phyloP scores from a whole-genome alignment of 2,888 invertebrate species.

The Leucania comma region DNA sequence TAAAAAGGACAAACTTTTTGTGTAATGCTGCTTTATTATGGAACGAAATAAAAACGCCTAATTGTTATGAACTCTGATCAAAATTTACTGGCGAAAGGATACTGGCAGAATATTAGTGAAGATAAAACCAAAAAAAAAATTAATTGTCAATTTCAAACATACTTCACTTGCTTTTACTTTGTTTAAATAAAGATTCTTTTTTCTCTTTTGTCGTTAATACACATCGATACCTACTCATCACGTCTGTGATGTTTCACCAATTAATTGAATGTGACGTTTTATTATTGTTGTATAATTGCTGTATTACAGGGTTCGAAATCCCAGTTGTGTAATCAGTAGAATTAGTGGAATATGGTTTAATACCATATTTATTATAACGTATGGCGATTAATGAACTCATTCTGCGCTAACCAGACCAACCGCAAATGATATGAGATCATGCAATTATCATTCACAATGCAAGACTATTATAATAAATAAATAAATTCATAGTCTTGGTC shows the following conservation, averaged over 20 bases:
- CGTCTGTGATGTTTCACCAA: not conserved
- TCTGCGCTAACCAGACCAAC: not conserved
- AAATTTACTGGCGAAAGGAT: not conserved
- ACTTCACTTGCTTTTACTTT: not conserved
- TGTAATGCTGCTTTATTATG: slow-evolving; percentile 14
- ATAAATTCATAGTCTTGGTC: not conserved
- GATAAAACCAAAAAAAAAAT: not conserved
- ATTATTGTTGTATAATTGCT: not conserved
- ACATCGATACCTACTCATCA: not conserved
- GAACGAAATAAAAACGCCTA: not conserved
- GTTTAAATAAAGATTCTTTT: not conserved
- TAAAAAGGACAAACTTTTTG: slow-evolving; percentile 1
- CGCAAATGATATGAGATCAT: not conserved
- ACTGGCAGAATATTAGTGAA: not conserved
- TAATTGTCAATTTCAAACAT: not conserved
- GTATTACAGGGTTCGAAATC: slow-evolving; percentile 11
- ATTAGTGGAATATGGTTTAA: slow-evolving; percentile 18
- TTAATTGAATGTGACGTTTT: not conserved
- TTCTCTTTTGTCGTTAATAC: not conserved
- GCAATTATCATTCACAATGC: not conserved
- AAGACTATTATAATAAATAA: not conserved
- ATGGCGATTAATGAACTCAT: not conserved
- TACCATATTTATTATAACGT: not conserved
- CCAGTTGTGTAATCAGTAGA: slow-evolving; percentile 56
- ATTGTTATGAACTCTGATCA: not conserved